Evolutionary conservation across 2,888 invertebrate species (phyloP).

Genomic region (Deilephila porcellus): DNA sequence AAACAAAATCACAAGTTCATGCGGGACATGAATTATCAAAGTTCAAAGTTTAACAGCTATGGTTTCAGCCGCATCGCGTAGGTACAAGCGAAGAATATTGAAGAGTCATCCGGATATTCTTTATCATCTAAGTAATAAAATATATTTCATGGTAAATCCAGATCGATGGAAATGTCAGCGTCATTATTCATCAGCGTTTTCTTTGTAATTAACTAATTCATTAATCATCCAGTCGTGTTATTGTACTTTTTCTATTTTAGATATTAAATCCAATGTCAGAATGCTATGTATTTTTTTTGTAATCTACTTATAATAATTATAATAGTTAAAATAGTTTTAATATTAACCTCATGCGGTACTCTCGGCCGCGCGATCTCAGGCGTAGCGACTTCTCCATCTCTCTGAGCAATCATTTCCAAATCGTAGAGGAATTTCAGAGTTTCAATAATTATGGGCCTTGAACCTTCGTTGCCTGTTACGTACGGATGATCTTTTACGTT

Average conservation of each 20-base stretch:
- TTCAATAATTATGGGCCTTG: constrained; percentile 95
- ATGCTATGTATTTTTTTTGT: not conserved
- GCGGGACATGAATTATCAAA: constrained; percentile 1
- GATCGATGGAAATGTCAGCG: too few relatives aligned
- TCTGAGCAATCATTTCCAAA: constrained; percentile 92
- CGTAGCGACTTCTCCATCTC: constrained; percentile 92
- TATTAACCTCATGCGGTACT: constrained; percentile 91
- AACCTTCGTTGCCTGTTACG: constrained; percentile 92
- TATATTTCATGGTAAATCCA: not conserved
- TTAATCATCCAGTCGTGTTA: too few relatives aligned
- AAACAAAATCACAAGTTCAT: not conserved
- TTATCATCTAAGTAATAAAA: not conserved
- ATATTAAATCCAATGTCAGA: too few relatives aligned
- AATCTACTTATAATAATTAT: too few relatives aligned
- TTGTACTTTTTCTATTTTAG: too few relatives aligned
- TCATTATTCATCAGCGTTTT: too few relatives aligned
- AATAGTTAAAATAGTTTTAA: not conserved
- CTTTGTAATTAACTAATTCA: too few relatives aligned
- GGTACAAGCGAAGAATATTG: not conserved
- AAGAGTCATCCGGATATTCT: not conserved
- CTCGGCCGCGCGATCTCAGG: constrained; percentile 93
- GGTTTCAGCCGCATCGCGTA: not conserved
- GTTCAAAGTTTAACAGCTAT: constrained; percentile 17
- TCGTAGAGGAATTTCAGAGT: constrained; percentile 96
- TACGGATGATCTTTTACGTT: constrained; percentile 95